phyloP scores from a whole-genome alignment of 92 coral and sea anemone genomes.

The Porites evermanni region DNA sequence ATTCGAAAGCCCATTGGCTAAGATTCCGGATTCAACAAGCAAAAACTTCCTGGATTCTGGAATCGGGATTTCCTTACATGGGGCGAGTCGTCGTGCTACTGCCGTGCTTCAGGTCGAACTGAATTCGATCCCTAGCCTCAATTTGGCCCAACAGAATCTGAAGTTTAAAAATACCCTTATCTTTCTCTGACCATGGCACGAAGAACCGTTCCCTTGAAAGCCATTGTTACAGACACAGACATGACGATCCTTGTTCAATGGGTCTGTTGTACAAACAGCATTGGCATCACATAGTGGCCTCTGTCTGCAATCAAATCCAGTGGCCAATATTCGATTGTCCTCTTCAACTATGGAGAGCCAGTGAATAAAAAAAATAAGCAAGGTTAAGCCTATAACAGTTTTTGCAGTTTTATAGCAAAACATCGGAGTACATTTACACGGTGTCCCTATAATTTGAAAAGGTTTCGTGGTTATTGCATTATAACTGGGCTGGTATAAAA shows the following conservation, averaged over 20 bases:
- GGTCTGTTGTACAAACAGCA: constrained; percentile 11
- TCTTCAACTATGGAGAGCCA: constrained; percentile 1
- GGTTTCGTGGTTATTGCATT: no score
- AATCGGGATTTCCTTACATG: no score
- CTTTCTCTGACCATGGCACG: constrained; percentile 14
- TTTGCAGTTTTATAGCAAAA: no score
- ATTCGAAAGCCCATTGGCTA: no score
- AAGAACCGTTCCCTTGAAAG: constrained; percentile 34
- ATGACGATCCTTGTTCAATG: background rate
- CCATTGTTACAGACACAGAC: constrained; percentile 27
- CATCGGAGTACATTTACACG: no score
- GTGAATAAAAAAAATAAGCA: background rate
- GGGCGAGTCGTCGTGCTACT: no score
- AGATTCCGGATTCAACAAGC: no score
- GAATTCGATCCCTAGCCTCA: background rate
- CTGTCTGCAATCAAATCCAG: constrained; percentile 2
- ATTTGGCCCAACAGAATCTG: background rate
- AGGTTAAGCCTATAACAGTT: no score
- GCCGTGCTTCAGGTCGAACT: background rate
- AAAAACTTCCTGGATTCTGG: no score
- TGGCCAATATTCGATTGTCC: constrained; percentile 1
- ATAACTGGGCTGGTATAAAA: no score
- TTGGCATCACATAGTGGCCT: constrained; percentile 21
- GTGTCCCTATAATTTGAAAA: no score
- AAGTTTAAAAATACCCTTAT: no score